Conservation (phyloP, 2,888 invertebrate species). For the Scaptomyza flava region DNA sequence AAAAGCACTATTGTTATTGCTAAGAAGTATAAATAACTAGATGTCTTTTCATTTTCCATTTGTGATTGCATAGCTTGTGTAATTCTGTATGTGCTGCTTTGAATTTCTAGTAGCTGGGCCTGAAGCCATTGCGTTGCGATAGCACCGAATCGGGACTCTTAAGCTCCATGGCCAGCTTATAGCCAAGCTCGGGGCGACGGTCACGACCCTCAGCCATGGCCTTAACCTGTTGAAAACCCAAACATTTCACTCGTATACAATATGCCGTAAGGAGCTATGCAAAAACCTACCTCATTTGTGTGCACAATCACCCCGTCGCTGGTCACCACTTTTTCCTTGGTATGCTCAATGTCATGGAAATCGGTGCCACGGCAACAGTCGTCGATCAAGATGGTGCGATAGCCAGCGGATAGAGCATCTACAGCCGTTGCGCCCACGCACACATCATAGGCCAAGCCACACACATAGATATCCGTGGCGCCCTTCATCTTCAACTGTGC, state of each 20-base stretch:
- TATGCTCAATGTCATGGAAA: constrained; percentile 92
- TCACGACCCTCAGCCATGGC: constrained; percentile 95
- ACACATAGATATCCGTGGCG: constrained; percentile 96
- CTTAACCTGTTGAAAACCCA: constrained; percentile 87
- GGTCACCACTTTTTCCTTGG: constrained; percentile 90
- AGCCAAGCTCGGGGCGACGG: constrained; percentile 93
- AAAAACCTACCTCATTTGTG: constrained; percentile 87
- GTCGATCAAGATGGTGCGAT: constrained; percentile 94
- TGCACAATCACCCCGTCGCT: constrained; percentile 93
- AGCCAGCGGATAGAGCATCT: constrained; percentile 95
- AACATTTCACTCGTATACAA: neutral
- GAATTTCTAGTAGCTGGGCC: constrained; percentile 62
- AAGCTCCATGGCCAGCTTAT: constrained; percentile 94
- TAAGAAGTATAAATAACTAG: constrained; percentile 39
- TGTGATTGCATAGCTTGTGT: constrained; percentile 45
- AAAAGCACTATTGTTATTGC: constrained; percentile 29
- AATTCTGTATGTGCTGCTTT: constrained; percentile 15
- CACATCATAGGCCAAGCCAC: constrained; percentile 97
- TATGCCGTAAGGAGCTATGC: neutral
- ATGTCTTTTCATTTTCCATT: constrained; percentile 17
- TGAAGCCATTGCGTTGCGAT: constrained; percentile 81
- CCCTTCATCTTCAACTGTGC: constrained; percentile 91
- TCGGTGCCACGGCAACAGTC: constrained; percentile 96
- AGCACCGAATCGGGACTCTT: constrained; percentile 86
- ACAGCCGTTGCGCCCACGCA: constrained; percentile 96